Conservation (phyloP, 2,888 invertebrate species). For the Chromoteleia sp. region DNA sequence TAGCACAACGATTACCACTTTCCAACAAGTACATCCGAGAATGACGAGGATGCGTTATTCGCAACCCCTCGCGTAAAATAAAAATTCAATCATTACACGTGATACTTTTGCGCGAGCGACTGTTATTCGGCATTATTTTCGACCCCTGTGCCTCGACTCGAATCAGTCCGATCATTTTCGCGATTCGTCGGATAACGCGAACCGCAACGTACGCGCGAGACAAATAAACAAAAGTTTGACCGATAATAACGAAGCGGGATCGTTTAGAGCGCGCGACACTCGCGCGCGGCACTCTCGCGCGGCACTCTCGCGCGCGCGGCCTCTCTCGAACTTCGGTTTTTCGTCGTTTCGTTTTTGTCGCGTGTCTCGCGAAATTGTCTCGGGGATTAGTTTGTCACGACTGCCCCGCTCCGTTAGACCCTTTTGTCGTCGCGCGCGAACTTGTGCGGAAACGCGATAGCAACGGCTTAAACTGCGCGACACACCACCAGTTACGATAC, state of each 20-base stretch:
- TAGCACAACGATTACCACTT: constrained; percentile 63
- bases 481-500: constrained; percentile 59
- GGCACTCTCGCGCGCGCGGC: too few species aligned
- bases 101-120: constrained; percentile 54
- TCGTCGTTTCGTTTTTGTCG: too few species aligned
- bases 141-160: constrained; percentile 63
- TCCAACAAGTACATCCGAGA: constrained; percentile 53
- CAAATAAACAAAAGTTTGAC: constrained; percentile 8
- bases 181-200: constrained; percentile 6
- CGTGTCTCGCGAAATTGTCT: too few species aligned
- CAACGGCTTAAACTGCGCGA: constrained; percentile 45
- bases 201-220: background rate
- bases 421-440: constrained; percentile 3
- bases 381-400: background rate
- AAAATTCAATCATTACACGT: constrained; percentile 74
- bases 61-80: constrained; percentile 31
- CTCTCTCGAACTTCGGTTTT: too few species aligned
- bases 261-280: too few species aligned
- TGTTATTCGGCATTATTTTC: constrained; percentile 17
- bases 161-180: constrained; percentile 61
- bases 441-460: constrained; percentile 23
- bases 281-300: too few species aligned
- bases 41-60: constrained; percentile 25
- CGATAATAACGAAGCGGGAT: too few species aligned
- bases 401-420: background rate